Evolutionary conservation across 2,888 invertebrate genomes (phyloP).

Genomic region (Plusia festucae): DNA sequence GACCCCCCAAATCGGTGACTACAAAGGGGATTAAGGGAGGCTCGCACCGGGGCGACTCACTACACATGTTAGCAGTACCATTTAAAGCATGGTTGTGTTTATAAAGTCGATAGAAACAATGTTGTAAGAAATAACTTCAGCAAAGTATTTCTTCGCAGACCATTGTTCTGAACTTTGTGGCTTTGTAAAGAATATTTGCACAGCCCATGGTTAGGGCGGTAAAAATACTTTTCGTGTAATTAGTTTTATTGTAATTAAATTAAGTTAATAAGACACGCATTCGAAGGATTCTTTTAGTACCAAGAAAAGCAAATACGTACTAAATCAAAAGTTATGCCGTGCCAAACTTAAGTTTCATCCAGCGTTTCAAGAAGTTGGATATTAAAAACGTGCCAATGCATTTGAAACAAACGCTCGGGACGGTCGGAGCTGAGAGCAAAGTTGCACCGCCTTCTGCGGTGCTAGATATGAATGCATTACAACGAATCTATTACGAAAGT

Average conservation of each 20-base stretch:
- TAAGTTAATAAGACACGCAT: background rate
- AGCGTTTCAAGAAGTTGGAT: conserved; percentile 10
- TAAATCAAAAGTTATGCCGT: background rate
- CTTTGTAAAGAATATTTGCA: too few species aligned
- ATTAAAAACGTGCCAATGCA: conserved; percentile 12
- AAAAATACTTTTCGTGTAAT: background rate
- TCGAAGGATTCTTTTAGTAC: background rate
- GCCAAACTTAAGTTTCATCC: conserved; percentile 5
- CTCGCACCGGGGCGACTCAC: background rate
- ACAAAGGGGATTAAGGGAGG: too few species aligned
- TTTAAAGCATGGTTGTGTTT: conserved; percentile 1
- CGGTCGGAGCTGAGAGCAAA: conserved; percentile 8
- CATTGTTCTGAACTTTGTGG: too few species aligned
- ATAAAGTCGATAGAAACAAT: background rate
- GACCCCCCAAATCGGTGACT: too few species aligned
- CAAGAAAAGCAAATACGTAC: background rate
- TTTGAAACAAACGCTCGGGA: conserved; percentile 18
- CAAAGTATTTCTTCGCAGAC: background rate
- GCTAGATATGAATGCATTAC: conserved; percentile 8
- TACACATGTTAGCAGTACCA: background rate
- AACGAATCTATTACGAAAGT: conserved; percentile 7
- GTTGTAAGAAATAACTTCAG: background rate
- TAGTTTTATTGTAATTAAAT: background rate
- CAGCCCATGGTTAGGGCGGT: too few species aligned
- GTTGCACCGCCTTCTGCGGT: background rate